Evolutionary conservation across 2,888 invertebrate genomes (phyloP), one percentile per base, ranked within the genome.

Genomic region (Colletes collaris): DNA sequence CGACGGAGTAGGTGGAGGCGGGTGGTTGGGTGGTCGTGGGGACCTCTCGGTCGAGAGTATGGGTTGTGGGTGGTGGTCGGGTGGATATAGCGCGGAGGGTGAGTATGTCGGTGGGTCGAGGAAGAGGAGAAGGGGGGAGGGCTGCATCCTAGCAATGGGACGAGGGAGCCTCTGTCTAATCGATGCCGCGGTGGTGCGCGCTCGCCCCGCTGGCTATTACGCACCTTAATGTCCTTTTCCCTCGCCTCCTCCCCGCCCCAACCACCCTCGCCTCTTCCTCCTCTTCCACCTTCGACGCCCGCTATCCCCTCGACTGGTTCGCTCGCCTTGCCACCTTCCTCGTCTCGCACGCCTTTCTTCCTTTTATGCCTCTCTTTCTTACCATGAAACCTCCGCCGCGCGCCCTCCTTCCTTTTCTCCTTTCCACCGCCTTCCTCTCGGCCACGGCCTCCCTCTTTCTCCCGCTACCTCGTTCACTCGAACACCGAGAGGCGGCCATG

Each of bases 151-250:
- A 88, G 89, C 85, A 85, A 87, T 89, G 87, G 90, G 88, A 89
- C 88, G 90, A 89, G 90, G 88, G 87, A 90, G 90, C 89, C 89
- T 89, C 91, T 92, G 92, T 92, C 92, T 92, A 92, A 92, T 92
- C 92, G 92, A 92, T 92, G 92, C 92, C 92, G 92, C 92, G 90
- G 91, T 89, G 91, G 92, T 92, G 92, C 92, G 92, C 92, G 91
- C 91, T 91, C 91, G 92, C 90, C 90, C 91, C 92, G 92, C 92
- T 92, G 92, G 92, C 92, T 92, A 92, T 93, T 93, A 93, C 92
- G 92, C 92, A 92, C 92, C 92, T 93, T 93, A 92, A 92, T 92
- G 92, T 93, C 92, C 92, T 91, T 89, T 89, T 89, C 86, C 90
- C 89, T 86, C 81, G 83, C 83, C 75, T 65, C 84, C 76, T 58